Base-by-base conservation (phyloP, 2,797 vertebrate species). In the Arvicola amphibius region DNA sequence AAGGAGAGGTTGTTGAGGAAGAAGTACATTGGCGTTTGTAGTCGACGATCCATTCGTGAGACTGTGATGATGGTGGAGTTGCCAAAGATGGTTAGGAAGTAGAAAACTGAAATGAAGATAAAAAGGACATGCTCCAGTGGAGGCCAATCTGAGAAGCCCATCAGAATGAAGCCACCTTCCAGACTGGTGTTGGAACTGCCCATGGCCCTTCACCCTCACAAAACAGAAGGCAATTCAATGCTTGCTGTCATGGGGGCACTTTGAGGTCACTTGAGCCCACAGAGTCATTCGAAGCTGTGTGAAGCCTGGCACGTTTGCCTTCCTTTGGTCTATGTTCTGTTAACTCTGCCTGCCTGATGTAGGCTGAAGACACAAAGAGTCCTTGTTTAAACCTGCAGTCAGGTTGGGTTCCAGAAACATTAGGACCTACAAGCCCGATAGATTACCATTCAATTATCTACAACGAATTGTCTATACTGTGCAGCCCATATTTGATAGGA, bases 1-100 rank as follows among this genome's bases (percentile, higher is more conserved):
- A 98, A 95, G 23, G 97, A 97, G 32, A 98, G 87, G 65, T 98
- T 96, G 1, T 90, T 61, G 67, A 98, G 96, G n/a, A 98, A 97
- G 92, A 97, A 98, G 88, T 98, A 98, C 97, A 97, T 97, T 29
- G 97, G 98, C 2, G 84, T 71, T 10, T 86, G 65, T 9, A 87
- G 56, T 1, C 59, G 56, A n/a, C 5, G 32, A 25, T 89, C 88
- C 56, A 78, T 16, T 63, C 21, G 40, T 25, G 88, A 77, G 56
- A 89, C 7, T 2, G 13, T 56, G 56, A 89, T 77, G 88, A 89
- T 78, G 37, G n/a, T 48, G 73, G 56, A 63, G 74, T 78, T 89
- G 56, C 88, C 73, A 19, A 77, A 77, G 34, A 97, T 71, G n/a
- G 95, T 97, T 78, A 97, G 77, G 21, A 96, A 56, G 56, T 98